Evolutionary conservation across 2,113 vertebrate genomes (phyloP).

Genomic region (Pelecanoides urinatrix): DNA sequence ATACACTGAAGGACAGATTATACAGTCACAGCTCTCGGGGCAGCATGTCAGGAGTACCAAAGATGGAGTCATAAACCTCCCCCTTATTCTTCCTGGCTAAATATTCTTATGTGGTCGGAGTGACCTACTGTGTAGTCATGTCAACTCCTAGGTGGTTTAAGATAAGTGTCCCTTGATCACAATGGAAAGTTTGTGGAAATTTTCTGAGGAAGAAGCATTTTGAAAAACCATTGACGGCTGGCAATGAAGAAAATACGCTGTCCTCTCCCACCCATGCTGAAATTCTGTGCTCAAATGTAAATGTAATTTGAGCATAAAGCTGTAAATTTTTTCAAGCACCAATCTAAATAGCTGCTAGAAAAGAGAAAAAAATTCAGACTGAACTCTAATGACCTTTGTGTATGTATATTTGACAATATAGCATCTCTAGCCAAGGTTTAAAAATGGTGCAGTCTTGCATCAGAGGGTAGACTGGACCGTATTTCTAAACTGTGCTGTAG

Average conservation of each 20-base stretch:
- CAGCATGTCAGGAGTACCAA: neutral
- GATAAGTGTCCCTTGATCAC: constrained; percentile 32
- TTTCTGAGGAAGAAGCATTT: constrained; percentile 43
- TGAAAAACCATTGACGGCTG: neutral
- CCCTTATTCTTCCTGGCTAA: neutral
- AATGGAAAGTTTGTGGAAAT: constrained; percentile 17
- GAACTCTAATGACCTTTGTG: constrained; percentile 24
- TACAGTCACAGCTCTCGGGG: neutral
- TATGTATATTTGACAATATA: constrained; percentile 25
- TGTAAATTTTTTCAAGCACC: neutral
- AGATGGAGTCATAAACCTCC: neutral
- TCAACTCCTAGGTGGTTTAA: constrained; percentile 7
- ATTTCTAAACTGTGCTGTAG: constrained; percentile 45
- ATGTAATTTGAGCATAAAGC: constrained; percentile 1
- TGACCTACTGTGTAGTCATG: neutral
- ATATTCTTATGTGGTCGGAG: constrained; percentile 18
- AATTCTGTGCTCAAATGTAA: constrained; percentile 49
- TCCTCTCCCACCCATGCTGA: neutral
- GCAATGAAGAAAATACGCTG: neutral
- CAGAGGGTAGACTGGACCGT: constrained; percentile 21
- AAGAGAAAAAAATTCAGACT: neutral
- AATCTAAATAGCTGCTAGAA: neutral
- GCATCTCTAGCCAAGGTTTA: constrained; percentile 38
- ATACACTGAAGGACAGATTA: neutral
- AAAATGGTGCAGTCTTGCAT: constrained; percentile 56